Base-by-base conservation (phyloP, 2,797 vertebrate species). In the Rhinichthys osculus region DNA sequence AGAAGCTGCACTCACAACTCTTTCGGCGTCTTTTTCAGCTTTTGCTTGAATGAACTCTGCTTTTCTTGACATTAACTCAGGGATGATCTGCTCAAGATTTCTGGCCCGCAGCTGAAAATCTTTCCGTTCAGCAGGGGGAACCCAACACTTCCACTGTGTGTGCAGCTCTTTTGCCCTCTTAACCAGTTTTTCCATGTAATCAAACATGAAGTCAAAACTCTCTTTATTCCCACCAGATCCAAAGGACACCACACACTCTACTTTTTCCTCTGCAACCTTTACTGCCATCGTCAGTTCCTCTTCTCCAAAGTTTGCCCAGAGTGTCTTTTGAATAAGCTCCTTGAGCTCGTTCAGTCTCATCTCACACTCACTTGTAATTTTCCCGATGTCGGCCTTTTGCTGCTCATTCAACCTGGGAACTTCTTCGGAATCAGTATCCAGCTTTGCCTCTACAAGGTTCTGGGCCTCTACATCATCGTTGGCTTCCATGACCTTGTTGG, bases 401-500 rank as follows among this genome's bases (percentile, higher is more conserved):
- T 76, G 71, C 52, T 78, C 50, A 2, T 69, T 82, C 66, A 81
- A 42, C 50, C 38, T 23, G 4, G 78, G n/a, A 44, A 67, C n/a
- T 38, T 38, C 38, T 38, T 38, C 38, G 38, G 38, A 38, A 38
- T 71, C 76, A 23, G 21, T 40, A 40, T 70, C 42, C 73, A 82
- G 42, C 66, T 85, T 69, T 17, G 7, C 19, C 44, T 83, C 57
- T 13, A 40, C 83, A 59, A 79, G 54, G n/a, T 71, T 5, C 70
- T 74, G 44, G 14, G 73, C 44, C 23, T 82, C 83, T 40, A 87
- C 4, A 21, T 87, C 69, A 33, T 85, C 78, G 47, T 85, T 87
- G 9, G 27, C 69, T 80, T 86, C 82, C 40, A 82, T 78, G 38
- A 86, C 84, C 64, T 82, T 86, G 21, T 85, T 70, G 0, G 86